Conservation (phyloP, 2,113 vertebrate species). For the Antigone vipio region DNA sequence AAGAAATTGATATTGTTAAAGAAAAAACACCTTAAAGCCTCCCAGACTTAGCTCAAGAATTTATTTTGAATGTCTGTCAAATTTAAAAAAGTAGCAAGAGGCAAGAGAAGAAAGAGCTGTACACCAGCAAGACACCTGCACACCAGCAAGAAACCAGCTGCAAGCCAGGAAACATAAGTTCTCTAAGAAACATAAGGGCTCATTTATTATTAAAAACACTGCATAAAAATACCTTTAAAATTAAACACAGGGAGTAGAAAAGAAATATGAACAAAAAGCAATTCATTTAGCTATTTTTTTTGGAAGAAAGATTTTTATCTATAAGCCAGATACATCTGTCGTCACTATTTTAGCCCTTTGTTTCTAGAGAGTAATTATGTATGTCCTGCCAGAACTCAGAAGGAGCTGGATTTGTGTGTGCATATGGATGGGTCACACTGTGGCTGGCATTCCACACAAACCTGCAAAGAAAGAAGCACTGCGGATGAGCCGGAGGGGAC, state of each 20-base stretch:
- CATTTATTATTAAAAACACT: slow-evolving; percentile 16
- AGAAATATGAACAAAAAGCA: not conserved
- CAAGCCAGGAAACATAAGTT: slow-evolving; percentile 56
- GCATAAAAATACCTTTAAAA: not conserved
- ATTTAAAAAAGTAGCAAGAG: not conserved
- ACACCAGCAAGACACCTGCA: slow-evolving; percentile 29
- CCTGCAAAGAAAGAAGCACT: slow-evolving; percentile 86
- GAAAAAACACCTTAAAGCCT: not conserved
- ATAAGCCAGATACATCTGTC: not conserved
- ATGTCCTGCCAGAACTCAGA: not conserved
- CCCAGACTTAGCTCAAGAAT: slow-evolving; percentile 31
- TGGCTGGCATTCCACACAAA: slow-evolving; percentile 82
- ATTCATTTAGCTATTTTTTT: not conserved
- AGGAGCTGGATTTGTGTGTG: slow-evolving; percentile 31
- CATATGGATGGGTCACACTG: slow-evolving; percentile 61
- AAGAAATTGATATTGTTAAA: not conserved
- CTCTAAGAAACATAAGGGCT: slow-evolving; percentile 71
- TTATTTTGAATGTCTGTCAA: not conserved
- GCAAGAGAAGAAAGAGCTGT: slow-evolving; percentile 2
- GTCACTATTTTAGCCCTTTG: slow-evolving; percentile 47
- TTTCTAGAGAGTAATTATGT: slow-evolving; percentile 62
- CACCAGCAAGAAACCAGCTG: slow-evolving; percentile 19
- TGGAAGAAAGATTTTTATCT: not conserved
- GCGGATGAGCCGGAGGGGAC: slow-evolving; percentile 79
- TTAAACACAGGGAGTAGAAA: not conserved